Evolutionary conservation across 2,888 invertebrate species (phyloP).

Genomic region (Ophion costatus): DNA sequence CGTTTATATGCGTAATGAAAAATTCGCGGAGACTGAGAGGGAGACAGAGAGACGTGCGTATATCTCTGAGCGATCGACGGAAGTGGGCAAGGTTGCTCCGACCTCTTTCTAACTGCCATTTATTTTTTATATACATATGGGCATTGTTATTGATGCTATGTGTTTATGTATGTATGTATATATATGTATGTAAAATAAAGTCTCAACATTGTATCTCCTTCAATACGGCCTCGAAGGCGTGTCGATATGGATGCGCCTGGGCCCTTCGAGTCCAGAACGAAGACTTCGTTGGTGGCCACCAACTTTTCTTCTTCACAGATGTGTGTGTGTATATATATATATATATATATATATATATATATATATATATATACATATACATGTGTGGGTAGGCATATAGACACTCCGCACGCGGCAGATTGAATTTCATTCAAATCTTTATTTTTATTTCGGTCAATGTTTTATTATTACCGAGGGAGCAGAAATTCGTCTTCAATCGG

Average conservation of each 20-base stretch:
- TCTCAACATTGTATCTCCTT: constrained; percentile 47
- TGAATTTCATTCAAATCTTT: constrained; percentile 9
- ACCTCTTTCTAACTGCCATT: constrained; percentile 51
- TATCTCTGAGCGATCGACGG: constrained; percentile 58
- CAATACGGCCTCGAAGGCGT: constrained; percentile 45
- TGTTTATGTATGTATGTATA: neutral
- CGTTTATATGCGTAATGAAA: too few species aligned
- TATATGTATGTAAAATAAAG: constrained; percentile 15
- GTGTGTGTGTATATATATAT: neutral
- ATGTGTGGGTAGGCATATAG: neutral
- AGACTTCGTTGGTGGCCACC: constrained; percentile 54
- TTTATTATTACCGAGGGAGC: too few species aligned
- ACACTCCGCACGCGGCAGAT: neutral
- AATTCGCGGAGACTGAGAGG: constrained; percentile 17
- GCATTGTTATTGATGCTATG: constrained; percentile 33
- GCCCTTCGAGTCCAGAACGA: constrained; percentile 13
- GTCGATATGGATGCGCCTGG: constrained; percentile 40
- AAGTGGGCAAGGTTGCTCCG: constrained; percentile 60
- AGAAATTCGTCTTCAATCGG: neutral
- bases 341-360: too few species aligned
- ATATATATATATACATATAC: too few species aligned
- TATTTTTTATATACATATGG: constrained; percentile 29
- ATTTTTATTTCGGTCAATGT: neutral
- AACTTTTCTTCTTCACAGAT: neutral
- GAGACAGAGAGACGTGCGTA: constrained; percentile 51